phyloP scores from a whole-genome alignment of 2,797 vertebrate genomes.

The Mionectes olivaceus region DNA sequence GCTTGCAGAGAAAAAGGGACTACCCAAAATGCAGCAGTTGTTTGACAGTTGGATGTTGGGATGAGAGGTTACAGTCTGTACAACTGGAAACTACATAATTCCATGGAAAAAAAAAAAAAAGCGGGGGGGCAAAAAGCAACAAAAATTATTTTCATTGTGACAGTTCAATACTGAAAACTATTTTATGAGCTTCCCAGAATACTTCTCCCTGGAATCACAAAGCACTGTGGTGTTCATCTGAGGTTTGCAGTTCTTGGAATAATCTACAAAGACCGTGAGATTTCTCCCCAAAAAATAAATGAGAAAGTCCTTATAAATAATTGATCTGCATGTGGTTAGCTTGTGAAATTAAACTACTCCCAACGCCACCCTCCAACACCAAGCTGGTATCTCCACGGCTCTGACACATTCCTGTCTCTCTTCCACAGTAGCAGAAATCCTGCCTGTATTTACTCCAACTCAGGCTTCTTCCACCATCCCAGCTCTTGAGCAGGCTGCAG shows the following conservation, averaged over 20 bases:
- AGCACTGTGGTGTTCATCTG: neutral
- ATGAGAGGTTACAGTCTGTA: neutral
- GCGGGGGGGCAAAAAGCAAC: neutral
- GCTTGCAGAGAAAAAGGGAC: neutral
- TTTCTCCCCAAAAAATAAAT: neutral
- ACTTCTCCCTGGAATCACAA: conserved; percentile 1
- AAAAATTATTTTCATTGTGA: neutral
- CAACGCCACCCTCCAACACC: neutral
- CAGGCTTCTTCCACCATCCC: neutral
- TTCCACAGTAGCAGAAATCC: neutral
- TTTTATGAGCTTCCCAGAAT: conserved; percentile 49
- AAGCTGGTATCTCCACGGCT: neutral
- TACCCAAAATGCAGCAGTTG: neutral
- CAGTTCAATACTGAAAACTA: conserved; percentile 9
- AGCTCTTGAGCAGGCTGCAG: neutral
- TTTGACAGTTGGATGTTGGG: neutral
- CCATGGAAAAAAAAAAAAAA: neutral
- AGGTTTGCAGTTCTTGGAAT: conserved; percentile 54
- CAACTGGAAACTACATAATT: neutral
- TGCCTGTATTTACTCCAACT: neutral
- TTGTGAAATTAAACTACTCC: neutral
- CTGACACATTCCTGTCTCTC: neutral
- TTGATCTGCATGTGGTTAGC: neutral
- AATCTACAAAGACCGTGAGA: neutral
- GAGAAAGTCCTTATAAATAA: conserved; percentile 15